phyloP scores from a whole-genome alignment of 2,113 vertebrate species.

The Mionectes macconnelli region DNA sequence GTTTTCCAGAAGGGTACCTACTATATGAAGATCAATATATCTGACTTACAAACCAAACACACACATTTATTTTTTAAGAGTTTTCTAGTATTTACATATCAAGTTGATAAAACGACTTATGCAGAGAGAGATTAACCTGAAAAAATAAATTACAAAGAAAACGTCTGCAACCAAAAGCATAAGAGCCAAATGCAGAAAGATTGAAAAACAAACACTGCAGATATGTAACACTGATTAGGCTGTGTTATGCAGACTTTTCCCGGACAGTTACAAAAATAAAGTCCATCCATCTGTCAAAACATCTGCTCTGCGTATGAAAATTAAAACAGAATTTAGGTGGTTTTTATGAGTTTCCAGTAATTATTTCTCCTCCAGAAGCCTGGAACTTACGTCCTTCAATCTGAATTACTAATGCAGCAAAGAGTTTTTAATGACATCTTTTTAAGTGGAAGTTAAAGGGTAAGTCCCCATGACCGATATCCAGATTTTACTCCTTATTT shows the following conservation, averaged over 20 bases:
- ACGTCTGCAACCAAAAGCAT: slow-evolving; percentile 48
- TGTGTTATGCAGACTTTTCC: slow-evolving; percentile 74
- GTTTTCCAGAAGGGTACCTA: neutral
- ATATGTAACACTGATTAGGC: slow-evolving; percentile 71
- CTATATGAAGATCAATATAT: slow-evolving; percentile 14
- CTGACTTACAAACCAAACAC: slow-evolving; percentile 33
- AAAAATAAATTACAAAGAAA: slow-evolving; percentile 68
- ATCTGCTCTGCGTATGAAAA: slow-evolving; percentile 75
- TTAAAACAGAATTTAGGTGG: slow-evolving; percentile 72
- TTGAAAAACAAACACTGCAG: slow-evolving; percentile 73
- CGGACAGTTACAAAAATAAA: slow-evolving; percentile 82
- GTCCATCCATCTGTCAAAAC: slow-evolving; percentile 85
- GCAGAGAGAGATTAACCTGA: slow-evolving; percentile 49
- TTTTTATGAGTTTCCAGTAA: slow-evolving; percentile 72
- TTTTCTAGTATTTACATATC: slow-evolving; percentile 33
- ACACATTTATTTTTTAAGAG: slow-evolving; percentile 23
- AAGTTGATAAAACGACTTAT: slow-evolving; percentile 30
- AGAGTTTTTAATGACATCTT: slow-evolving; percentile 24
- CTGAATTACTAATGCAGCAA: slow-evolving; percentile 43
- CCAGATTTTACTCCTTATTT: neutral
- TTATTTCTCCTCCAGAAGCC: slow-evolving; percentile 63
- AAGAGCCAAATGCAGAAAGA: slow-evolving; percentile 62
- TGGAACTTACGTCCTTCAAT: slow-evolving; percentile 41
- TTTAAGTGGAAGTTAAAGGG: slow-evolving; percentile 18
- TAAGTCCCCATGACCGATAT: slow-evolving; percentile 17